phyloP scores from a whole-genome alignment of 2,888 invertebrate genomes.

The Allophyes oxyacanthae region DNA sequence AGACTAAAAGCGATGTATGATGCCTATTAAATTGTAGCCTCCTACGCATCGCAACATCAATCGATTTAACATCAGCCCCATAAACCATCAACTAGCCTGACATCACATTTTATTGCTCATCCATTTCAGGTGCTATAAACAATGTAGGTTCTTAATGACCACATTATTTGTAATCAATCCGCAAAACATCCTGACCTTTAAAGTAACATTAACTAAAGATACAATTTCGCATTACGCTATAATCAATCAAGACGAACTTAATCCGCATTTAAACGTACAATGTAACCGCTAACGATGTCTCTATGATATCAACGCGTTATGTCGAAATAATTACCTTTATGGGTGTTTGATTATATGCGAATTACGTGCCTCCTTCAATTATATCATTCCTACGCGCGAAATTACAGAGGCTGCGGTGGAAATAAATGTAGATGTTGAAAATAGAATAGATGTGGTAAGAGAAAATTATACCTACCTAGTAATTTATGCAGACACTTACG shows the following conservation, averaged over 20 bases:
- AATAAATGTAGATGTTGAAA: constrained; percentile 20
- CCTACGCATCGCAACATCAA: constrained; percentile 40
- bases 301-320: constrained; percentile 49
- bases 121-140: constrained; percentile 51
- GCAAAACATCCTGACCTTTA: constrained; percentile 55
- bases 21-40: constrained; percentile 39
- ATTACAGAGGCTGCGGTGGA: constrained; percentile 33
- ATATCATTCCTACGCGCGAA: constrained; percentile 42
- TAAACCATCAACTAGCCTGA: constrained; percentile 44
- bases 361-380: constrained; percentile 53
- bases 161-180: constrained; percentile 57
- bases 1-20: constrained; percentile 29
- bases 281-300: constrained; percentile 58
- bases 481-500: too few relatives aligned
- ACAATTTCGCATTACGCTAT: constrained; percentile 52
- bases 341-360: constrained; percentile 57
- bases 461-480: neutral
- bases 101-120: constrained; percentile 51
- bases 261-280: constrained; percentile 57
- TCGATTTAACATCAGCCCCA: constrained; percentile 37
- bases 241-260: constrained; percentile 61
- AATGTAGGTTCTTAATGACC: constrained; percentile 49
- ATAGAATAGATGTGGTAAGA: constrained; percentile 30
- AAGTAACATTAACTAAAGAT: constrained; percentile 49
- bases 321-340: constrained; percentile 60